Base-by-base conservation (phyloP, 2,888 invertebrate species). In the Ichneumoninae sp. region DNA sequence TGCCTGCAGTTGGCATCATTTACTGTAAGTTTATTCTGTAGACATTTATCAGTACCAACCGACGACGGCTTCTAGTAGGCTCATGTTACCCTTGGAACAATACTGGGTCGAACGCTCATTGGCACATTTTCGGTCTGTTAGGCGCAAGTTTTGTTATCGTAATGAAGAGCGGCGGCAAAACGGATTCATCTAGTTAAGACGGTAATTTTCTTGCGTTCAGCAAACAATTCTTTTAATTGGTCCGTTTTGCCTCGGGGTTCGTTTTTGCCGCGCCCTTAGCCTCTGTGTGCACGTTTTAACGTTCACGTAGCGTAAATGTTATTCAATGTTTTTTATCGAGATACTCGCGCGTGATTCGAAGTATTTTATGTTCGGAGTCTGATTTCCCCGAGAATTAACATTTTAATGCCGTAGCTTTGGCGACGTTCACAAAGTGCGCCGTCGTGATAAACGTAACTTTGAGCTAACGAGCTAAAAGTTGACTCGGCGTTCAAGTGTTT, bases 401-500 rank as follows among this genome's bases (percentile, higher is more conserved):
- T 57, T 57, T 57, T 26, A 22, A 57, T 57, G 54, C 10, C 54
- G 22, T 6, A 22, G 22, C 54, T 57, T 22, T 57, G 54, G 22
- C 8, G 10, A 22, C 10, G 8, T 26, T 22, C 10, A 57, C 19
- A 22, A 57, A 57, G 10, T 22, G 10, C 22, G 54, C 8, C 54
- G 54, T 54, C 54, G 19, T 26, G 57, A 57, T 26, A 22, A 57
- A 57, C 13, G 26, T 13, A 26, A 22, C 22, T 57, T 26, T 4
- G 57, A 57, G 13, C 10, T 26, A 57, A 57, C n/a, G 8, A 70
- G 36, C n/a, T 26, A n/a, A n/a, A 78, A 30, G 13, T 19, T 70
- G 22, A 47, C 44, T 16, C 44, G 16, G 44, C 44, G 16, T 47
- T 47, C 3, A 16, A 47, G 44, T 47, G 44, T 47, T 47, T 47